These are phyloP conservation scores for Syndactyla subalaris DNA, from an alignment of 2,797 vertebrate species.

Conservation along the genomic window DNA sequence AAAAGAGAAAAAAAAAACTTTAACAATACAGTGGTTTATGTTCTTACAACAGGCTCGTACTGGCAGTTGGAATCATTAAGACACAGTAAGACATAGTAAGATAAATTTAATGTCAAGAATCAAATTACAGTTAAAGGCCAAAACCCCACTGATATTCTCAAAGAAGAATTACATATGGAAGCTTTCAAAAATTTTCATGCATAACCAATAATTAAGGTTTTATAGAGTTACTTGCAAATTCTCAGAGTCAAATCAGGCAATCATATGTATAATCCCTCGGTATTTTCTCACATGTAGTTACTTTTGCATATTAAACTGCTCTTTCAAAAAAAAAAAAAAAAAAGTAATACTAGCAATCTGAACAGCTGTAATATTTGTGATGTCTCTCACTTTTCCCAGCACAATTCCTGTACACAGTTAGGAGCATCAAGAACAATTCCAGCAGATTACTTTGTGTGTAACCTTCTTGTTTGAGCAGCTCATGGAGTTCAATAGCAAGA, in stretches of 20 bases:
- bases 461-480: background rate
- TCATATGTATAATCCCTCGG: fast-evolving
- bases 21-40: background rate
- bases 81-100: background rate
- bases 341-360: background rate
- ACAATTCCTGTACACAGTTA: background rate
- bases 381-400: background rate
- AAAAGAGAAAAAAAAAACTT: background rate
- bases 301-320: background rate
- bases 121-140: background rate
- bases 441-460: background rate
- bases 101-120: background rate
- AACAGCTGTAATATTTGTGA: background rate
- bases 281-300: background rate
- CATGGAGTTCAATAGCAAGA: background rate
- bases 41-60: background rate
- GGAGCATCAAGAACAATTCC: background rate
- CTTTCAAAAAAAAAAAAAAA: background rate
- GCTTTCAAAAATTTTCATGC: background rate
- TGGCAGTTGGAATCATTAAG: background rate
- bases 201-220: background rate
- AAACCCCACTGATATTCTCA: background rate
- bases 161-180: background rate
- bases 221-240: background rate
- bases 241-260: background rate